A percentile compares a stretch with the other conserved stretches of the same genome.
These are phyloP conservation scores for Amblyteles armatorius DNA, from an alignment of 2,888 invertebrate genomes.

Conservation along the genomic window DNA sequence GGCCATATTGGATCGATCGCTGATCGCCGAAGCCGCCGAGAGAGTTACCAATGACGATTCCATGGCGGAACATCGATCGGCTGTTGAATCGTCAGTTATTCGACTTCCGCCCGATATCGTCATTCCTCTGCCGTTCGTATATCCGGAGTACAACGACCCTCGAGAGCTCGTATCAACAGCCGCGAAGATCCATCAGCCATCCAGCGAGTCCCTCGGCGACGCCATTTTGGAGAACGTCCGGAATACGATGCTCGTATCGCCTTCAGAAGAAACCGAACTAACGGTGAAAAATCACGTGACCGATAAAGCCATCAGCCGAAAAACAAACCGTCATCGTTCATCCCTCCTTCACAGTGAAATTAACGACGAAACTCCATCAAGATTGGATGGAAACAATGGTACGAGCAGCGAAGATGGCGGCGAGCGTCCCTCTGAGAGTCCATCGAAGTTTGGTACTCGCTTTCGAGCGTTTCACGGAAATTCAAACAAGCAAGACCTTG, in stretches of 20 bases:
- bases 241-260: conserved; percentile 12
- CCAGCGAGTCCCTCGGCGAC: conserved; percentile 45
- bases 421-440: background rate
- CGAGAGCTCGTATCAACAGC: background rate
- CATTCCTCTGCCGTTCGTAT: conserved; percentile 26
- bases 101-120: conserved; percentile 14
- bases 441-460: background rate
- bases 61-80: background rate
- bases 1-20: conserved; percentile 11
- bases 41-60: background rate
- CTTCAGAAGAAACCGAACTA: background rate
- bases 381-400: background rate
- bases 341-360: background rate
- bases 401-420: background rate
- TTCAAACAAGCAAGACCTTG: background rate
- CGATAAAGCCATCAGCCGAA: background rate
- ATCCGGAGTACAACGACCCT: conserved; percentile 30
- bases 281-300: background rate
- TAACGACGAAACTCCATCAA: background rate
- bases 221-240: conserved; percentile 53
- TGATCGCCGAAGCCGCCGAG: conserved; percentile 3
- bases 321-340: background rate
- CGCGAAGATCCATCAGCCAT: conserved; percentile 8
- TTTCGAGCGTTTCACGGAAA: background rate
- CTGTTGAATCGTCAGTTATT: background rate